Conservation (phyloP, 1,140 invertebrate genomes). For the Hylaeus volcanicus region DNA sequence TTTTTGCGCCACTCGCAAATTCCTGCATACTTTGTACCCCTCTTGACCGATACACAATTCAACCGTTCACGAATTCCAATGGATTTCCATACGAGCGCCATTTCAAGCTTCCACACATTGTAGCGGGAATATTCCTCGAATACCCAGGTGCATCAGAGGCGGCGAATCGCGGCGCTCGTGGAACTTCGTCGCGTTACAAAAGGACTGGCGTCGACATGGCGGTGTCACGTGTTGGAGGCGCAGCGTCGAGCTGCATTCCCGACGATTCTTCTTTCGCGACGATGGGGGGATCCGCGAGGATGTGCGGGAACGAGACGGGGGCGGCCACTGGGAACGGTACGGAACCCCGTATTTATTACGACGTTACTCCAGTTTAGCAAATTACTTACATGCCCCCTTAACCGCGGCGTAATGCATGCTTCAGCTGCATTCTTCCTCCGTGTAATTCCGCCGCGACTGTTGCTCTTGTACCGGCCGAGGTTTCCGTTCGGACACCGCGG, state of each 20-base stretch:
- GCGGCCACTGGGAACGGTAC: conserved; percentile 34
- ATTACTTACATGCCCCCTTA: conserved; percentile 66
- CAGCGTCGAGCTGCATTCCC: conserved; percentile 51
- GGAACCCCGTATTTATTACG: conserved; percentile 60
- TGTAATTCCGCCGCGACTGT: conserved; percentile 53
- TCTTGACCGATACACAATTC: not conserved
- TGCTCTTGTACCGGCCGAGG: conserved; percentile 20
- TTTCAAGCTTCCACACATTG: not conserved
- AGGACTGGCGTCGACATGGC: conserved; percentile 21
- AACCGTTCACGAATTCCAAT: not conserved
- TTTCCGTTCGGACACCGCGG: conserved; percentile 15
- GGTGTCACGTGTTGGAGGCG: conserved; percentile 53
- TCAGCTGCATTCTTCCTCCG: conserved; percentile 54
- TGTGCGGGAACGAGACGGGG: conserved; percentile 10
- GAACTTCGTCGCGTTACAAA: conserved; percentile 15
- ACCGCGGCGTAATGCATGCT: conserved; percentile 61
- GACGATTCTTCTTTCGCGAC: conserved; percentile 45
- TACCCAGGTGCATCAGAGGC: not conserved
- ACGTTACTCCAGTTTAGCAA: conserved; percentile 65
- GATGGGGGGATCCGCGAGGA: conserved; percentile 25
- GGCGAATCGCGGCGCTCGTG: conserved; percentile 1
- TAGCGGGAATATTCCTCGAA: not conserved
- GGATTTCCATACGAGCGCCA: not conserved
- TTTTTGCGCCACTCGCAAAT: not conserved
- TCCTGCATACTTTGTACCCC: not conserved